Evolutionary conservation across 2,888 invertebrate genomes (phyloP).

Genomic region (Amblyjoppa proteus): DNA sequence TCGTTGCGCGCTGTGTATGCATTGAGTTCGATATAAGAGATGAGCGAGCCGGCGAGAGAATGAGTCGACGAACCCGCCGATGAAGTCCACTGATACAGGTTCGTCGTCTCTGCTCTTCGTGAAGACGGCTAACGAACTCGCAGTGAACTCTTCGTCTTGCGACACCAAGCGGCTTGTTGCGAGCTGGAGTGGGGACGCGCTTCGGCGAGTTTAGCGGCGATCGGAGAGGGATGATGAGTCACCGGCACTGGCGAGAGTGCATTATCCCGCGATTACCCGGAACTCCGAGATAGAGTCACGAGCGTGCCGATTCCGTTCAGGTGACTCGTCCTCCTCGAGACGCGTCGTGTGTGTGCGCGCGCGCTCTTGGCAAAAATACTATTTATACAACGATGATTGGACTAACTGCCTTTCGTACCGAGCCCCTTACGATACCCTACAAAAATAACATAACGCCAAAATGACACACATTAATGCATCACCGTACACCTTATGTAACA

Average conservation of each 20-base stretch:
- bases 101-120: constrained; percentile 29
- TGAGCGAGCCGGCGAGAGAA: neutral
- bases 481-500: neutral
- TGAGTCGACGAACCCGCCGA: constrained; percentile 49
- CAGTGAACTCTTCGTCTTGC: constrained; percentile 23
- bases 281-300: constrained; percentile 36
- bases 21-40: neutral
- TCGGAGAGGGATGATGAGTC: constrained; percentile 55
- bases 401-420: neutral
- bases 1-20: constrained; percentile 9
- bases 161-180: neutral
- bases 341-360: neutral
- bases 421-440: neutral
- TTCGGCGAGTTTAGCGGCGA: constrained; percentile 15
- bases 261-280: constrained; percentile 42
- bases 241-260: constrained; percentile 26
- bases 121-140: constrained; percentile 54
- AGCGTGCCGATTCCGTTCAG: constrained; percentile 43
- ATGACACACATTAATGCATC: neutral
- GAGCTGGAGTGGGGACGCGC: neutral
- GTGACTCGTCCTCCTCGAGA: constrained; percentile 32
- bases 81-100: constrained; percentile 39
- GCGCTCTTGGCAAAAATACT: neutral
- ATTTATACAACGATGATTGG: neutral
- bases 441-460: neutral